phyloP scores from a whole-genome alignment of 1,140 invertebrate species.

The Drosophila ficusphila region DNA sequence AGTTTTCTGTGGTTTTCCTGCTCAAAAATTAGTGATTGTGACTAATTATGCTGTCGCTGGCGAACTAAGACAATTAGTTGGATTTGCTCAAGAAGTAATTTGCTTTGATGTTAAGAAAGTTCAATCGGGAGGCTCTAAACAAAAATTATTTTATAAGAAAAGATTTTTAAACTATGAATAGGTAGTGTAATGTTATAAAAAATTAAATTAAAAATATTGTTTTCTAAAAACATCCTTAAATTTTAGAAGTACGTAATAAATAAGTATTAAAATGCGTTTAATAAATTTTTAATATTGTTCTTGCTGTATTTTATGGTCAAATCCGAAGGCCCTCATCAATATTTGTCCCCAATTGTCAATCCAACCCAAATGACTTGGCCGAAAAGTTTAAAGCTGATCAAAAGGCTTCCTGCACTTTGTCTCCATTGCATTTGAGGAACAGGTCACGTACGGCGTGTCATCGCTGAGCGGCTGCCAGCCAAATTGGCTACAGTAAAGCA shows the following conservation, averaged over 20 bases:
- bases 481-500: constrained; percentile 78
- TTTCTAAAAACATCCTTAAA: too few relatives aligned
- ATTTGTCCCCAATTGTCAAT: constrained; percentile 41
- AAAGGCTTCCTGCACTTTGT: constrained; percentile 42
- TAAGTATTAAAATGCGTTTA: too few relatives aligned
- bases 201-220: too few relatives aligned
- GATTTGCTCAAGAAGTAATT: constrained; percentile 4
- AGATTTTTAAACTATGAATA: too few relatives aligned
- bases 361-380: constrained; percentile 31
- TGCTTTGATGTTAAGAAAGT: constrained; percentile 1
- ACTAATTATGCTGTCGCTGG: constrained; percentile 60
- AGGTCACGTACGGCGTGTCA: constrained; percentile 78
- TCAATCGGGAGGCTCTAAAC: not conserved
- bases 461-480: constrained; percentile 77
- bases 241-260: not conserved
- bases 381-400: constrained; percentile 54
- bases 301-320: not conserved
- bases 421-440: constrained; percentile 59
- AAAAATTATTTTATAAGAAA: too few relatives aligned
- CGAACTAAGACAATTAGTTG: constrained; percentile 21
- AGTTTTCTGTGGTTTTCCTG: constrained; percentile 45
- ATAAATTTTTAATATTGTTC: too few relatives aligned
- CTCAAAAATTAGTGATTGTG: constrained; percentile 54
- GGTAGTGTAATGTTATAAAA: too few relatives aligned
- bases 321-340: constrained; percentile 8